Conservation (phyloP, 2,797 vertebrate species). For the Danio jaintianensis region DNA sequence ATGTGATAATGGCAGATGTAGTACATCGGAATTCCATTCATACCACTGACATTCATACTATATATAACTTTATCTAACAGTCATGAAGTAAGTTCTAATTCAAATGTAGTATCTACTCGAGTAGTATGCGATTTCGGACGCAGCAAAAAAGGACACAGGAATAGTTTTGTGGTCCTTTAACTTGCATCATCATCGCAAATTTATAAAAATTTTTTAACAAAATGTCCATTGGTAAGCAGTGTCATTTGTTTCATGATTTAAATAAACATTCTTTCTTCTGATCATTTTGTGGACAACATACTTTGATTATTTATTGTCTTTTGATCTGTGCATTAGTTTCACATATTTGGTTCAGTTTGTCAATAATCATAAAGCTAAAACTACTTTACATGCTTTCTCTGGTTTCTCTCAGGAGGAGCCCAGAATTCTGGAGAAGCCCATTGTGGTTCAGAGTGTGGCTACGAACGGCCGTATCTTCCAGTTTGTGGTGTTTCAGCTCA, state of each 20-base stretch:
- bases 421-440: constrained; percentile 80
- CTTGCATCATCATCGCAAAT: too few species aligned
- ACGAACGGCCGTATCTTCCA: constrained; percentile 91
- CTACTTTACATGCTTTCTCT: not conserved
- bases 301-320: not conserved
- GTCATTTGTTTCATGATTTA: not conserved
- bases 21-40: too few species aligned
- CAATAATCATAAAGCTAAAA: not conserved
- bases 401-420: constrained; percentile 72
- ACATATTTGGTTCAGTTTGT: not conserved
- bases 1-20: too few species aligned
- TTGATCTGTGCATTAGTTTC: not conserved
- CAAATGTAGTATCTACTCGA: too few species aligned
- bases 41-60: too few species aligned
- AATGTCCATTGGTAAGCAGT: not conserved
- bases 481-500: constrained; percentile 92
- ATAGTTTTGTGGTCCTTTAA: too few species aligned
- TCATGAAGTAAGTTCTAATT: too few species aligned
- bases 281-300: not conserved
- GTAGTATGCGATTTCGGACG: too few species aligned
- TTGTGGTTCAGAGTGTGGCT: constrained; percentile 89
- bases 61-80: too few species aligned
- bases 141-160: too few species aligned
- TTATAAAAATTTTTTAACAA: not conserved
- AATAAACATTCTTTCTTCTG: not conserved